Evolutionary conservation across 2,888 invertebrate genomes (phyloP).

Genomic region (Erebia aethiops): DNA sequence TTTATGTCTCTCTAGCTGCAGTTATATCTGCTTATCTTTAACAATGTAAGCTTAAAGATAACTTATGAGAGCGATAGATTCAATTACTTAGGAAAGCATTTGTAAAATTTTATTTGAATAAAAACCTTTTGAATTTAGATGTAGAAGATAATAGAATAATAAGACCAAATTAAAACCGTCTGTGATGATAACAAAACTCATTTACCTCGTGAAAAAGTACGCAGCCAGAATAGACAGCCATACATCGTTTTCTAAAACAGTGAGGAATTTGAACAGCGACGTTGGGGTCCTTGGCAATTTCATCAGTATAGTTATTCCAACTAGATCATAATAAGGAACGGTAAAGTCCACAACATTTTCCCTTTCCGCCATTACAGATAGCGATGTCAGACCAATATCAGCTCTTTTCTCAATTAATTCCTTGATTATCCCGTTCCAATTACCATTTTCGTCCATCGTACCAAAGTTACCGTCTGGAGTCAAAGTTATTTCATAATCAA

Average conservation of each 20-base stretch:
- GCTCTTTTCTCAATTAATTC: conserved; percentile 93
- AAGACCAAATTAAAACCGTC: no score
- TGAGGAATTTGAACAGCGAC: conserved; percentile 97
- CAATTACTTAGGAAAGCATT: no score
- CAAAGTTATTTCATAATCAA: conserved; percentile 94
- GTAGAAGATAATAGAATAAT: no score
- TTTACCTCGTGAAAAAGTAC: conserved; percentile 94
- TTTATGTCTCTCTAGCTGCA: not conserved
- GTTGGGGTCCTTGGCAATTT: conserved; percentile 94
- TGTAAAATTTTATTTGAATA: no score
- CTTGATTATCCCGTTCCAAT: conserved; percentile 93
- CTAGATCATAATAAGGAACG: conserved; percentile 98
- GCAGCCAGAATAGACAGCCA: conserved; percentile 98
- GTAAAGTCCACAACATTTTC: conserved; percentile 99
- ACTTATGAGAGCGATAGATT: no score
- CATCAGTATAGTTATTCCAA: conserved; percentile 98
- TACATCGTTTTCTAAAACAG: conserved; percentile 97
- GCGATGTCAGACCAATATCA: conserved; percentile 95
- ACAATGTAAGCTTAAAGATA: not conserved
- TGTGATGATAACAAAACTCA: not conserved
- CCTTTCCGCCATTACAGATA: conserved; percentile 98
- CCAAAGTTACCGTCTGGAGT: conserved; percentile 93
- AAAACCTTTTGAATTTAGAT: no score
- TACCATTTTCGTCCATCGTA: conserved; percentile 92
- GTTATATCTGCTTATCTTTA: not conserved